phyloP scores from a whole-genome alignment of 2,113 vertebrate species.

The Pomatostomus ruficeps region DNA sequence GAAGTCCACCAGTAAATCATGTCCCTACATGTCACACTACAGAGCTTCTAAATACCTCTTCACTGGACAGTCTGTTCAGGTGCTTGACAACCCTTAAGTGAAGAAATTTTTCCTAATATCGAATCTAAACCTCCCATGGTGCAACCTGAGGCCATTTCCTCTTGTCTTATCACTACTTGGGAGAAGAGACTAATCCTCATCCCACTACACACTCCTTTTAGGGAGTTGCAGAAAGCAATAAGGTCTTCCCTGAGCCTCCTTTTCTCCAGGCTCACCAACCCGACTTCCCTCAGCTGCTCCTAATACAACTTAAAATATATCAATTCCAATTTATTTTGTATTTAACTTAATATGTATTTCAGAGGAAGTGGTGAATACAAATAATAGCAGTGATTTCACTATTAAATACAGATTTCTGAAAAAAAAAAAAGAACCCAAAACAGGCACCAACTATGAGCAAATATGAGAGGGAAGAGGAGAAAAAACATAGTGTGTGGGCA shows the following conservation, averaged over 20 bases:
- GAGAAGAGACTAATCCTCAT: not conserved
- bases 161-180: not conserved
- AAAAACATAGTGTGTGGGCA: not conserved
- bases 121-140: not conserved
- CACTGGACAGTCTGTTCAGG: not conserved
- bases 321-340: not conserved
- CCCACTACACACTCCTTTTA: not conserved
- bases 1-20: not conserved
- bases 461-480: not conserved
- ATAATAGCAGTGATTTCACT: not conserved
- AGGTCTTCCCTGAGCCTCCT: not conserved
- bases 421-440: not conserved
- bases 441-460: not conserved
- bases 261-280: not conserved
- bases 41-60: accelerated
- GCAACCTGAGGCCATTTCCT: not conserved
- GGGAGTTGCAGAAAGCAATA: not conserved
- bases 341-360: not conserved
- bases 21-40: too few species aligned
- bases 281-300: accelerated
- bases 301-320: not conserved
- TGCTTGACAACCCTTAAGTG: not conserved
- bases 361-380: not conserved
- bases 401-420: not conserved
- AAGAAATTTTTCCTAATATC: not conserved